Evolutionary conservation across 1,140 invertebrate species (phyloP), one percentile per base, ranked within the genome.

Genomic region (Cotesia typhae): DNA sequence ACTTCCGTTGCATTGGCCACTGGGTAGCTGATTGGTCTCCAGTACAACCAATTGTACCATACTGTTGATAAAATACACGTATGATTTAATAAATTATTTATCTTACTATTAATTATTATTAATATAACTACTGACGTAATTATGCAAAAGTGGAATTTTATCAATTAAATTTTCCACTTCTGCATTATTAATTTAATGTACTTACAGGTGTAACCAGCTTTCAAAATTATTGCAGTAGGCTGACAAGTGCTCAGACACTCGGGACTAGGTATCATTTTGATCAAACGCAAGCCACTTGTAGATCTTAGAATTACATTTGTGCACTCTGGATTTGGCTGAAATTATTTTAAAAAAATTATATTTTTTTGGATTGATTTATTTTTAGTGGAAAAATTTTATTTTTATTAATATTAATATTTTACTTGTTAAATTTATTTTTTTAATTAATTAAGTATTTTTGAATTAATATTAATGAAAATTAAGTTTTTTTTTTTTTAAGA

Each of bases 21-120:
- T 64, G 91, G 88, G 79, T 91, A 84, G 78, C 92, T 91, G 17
- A 89, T 79, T 63, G 92, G 92, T 80, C 91, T 87, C 92, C 93
- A 95, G 78, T 93, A 94, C 90, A 93, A 93, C 93, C 93, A 94
- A 81, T 94, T 94, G 78, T 94, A 94, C 90, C 91, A 93, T 76
- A 94, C 92, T 94, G 84, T 75, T 91, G 90, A 74, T 79, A 81
- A 82, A 86, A 74, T 70, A 71, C 63, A 71, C 55, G 59, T 53
- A 51, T 68, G 75, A 73, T 67, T 28, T 28, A 3, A 28, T 28
- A 70, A 73, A 72, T 67, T 60, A 71, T 67, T 67, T 72, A 71
- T 74, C 60, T 59, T 70, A 51, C 71, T 60, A 7, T 4, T 38
- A 6, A 47, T 41, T 47, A 47, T 41, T 47, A 59, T 6, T 17